Evolutionary conservation across 2,888 invertebrate species (phyloP).

Genomic region (Cheiracanthium punctorium): DNA sequence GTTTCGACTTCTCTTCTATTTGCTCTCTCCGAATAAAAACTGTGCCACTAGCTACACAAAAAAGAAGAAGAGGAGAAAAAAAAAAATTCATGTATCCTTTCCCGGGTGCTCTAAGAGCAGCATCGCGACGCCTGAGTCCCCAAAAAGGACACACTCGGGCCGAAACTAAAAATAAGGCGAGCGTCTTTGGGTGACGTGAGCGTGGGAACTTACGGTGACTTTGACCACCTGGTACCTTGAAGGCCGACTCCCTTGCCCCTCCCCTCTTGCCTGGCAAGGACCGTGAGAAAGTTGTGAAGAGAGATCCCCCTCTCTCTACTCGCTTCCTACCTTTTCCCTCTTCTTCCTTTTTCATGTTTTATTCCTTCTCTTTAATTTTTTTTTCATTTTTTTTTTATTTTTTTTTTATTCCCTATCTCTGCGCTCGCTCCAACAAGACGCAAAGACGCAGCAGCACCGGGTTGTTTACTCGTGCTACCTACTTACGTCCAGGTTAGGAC

Average conservation of each 20-base stretch:
- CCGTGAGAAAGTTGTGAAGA: constrained; percentile 55
- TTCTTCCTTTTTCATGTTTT: constrained; percentile 38
- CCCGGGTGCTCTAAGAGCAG: background rate
- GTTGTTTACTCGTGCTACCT: constrained; percentile 69
- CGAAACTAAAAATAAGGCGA: constrained; percentile 23
- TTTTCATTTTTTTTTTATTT: background rate
- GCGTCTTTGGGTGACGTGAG: constrained; percentile 65
- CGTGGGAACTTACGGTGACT: constrained; percentile 68
- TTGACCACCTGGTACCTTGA: constrained; percentile 68
- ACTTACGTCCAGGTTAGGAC: constrained; percentile 39
- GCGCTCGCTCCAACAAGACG: constrained; percentile 8
- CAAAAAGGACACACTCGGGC: constrained; percentile 29
- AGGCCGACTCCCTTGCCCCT: constrained; percentile 26
- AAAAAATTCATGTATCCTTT: constrained; percentile 14
- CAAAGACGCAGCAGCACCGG: constrained; percentile 55
- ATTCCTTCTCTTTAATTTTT: constrained; percentile 18
- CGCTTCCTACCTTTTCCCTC: constrained; percentile 51
- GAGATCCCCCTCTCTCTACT: constrained; percentile 32
- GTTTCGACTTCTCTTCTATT: too few species aligned
- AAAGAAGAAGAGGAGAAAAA: constrained; percentile 28
- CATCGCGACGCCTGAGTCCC: background rate
- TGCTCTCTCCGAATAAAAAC: too few species aligned
- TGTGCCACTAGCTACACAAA: background rate
- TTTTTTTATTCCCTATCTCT: constrained; percentile 21
- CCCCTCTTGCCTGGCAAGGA: constrained; percentile 35